Percentiles rank a stretch among this genome's conserved stretches.
phyloP scores from a whole-genome alignment of 2,113 vertebrate species.

The Lynx canadensis region DNA sequence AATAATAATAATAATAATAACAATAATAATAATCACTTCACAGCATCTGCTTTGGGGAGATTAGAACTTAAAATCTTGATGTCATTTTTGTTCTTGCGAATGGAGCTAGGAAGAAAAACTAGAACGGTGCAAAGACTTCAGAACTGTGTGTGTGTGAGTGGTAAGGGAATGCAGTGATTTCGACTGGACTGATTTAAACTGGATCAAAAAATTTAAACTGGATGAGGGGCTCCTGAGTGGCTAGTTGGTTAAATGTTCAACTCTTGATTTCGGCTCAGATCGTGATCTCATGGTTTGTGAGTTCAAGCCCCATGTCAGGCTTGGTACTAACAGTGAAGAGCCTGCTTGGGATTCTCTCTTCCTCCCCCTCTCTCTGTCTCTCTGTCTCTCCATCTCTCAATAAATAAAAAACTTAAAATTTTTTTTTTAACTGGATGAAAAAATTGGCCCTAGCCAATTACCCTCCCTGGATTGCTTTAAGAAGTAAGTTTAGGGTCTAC shows the following conservation, averaged over 20 bases:
- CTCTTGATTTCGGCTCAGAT: no score
- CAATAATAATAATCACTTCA: neutral
- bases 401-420: neutral
- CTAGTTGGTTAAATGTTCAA: no score
- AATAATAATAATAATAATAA: neutral
- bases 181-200: neutral
- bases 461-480: slow-evolving; percentile 4
- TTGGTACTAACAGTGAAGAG: no score
- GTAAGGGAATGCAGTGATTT: neutral
- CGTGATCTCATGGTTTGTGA: no score
- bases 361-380: no score
- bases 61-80: slow-evolving; percentile 62
- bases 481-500: neutral
- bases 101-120: slow-evolving; percentile 1
- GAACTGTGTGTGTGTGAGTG: neutral
- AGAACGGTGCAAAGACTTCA: neutral
- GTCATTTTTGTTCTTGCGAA: neutral
- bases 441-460: neutral
- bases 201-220: neutral
- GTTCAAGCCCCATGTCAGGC: no score
- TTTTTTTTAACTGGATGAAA: neutral
- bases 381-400: no score
- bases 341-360: no score
- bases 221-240: neutral
- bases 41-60: neutral